Evolutionary conservation across 2,797 vertebrate genomes (phyloP), one percentile per base, ranked within the genome.

Genomic region (Taeniopygia guttata): DNA sequence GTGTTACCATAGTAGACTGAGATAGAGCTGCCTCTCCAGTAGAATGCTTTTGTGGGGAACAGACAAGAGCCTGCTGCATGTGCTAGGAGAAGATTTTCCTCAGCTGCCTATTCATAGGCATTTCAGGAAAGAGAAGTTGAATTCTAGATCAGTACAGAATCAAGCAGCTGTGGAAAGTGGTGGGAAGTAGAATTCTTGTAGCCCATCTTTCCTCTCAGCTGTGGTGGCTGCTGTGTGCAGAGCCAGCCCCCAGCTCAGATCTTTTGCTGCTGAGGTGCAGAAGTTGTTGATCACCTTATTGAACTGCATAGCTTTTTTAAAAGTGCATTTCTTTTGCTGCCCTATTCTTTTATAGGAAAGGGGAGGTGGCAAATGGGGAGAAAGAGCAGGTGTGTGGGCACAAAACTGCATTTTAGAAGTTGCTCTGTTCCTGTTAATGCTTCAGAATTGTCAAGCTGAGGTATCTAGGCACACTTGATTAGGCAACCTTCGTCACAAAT

Each of bases 161-260:
- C 16, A 7, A 29, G 29, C 3, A 29, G 21, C 43, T 56, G 58
- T 58, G 55, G 38, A 30, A 62, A 45, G 34, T 4, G 5, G 29
- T 4, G 62, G 42, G 45, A 45, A 59, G 36, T 48, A 64, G 70
- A 40, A 27, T 56, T 49, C 22, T 51, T 67, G 34, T n/a, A 1
- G 2, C 11, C 29, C 2, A 0, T 17, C 62, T 52, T 51, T 21
- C 22, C n/a, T 43, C 26, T 70, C 2, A 1, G 34, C 46, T 85
- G 27, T 9, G 26, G 2, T n/a, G 54, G 22, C 26, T 76, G 43
- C 26, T 64, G 40, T 45, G 63, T 48, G 67, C 82, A 56, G 56
- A 58, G 36, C n/a, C 27, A 23, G 26, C 23, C 43, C 17, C 32
- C 26, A 36, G 26, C 26, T 64, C 32, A 40, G 32, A 32, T 64